These are phyloP conservation scores for Strix uralensis DNA, from an alignment of 2,113 vertebrate genomes.

Conservation along the genomic window DNA sequence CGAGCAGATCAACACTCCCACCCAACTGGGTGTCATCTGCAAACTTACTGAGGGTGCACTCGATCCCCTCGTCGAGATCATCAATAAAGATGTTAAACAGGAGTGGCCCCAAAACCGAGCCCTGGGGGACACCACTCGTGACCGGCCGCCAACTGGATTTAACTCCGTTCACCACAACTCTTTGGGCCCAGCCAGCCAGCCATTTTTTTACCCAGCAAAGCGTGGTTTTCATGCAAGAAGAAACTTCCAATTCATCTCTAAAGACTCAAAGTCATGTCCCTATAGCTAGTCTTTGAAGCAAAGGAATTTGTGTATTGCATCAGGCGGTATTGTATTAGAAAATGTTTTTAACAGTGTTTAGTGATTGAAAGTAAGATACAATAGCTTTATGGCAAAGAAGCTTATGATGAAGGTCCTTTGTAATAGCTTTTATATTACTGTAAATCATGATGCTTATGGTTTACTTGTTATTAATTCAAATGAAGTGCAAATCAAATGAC, in stretches of 20 bases:
- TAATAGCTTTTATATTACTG: constrained; percentile 62
- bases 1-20: too few species aligned
- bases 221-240: not conserved
- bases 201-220: too few species aligned
- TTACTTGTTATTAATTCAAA: constrained; percentile 68
- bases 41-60: too few species aligned
- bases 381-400: constrained; percentile 65
- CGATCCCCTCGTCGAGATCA: too few species aligned
- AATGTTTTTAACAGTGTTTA: constrained; percentile 63
- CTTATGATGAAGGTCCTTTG: constrained; percentile 53
- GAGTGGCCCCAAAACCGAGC: too few species aligned
- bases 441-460: constrained; percentile 59
- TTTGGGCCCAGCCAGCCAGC: too few species aligned
- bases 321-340: constrained; percentile 9
- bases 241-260: not conserved
- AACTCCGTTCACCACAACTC: too few species aligned
- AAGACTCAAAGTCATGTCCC: not conserved
- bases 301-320: constrained; percentile 36
- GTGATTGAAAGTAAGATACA: constrained; percentile 65
- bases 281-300: constrained; percentile 22
- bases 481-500: constrained; percentile 64
- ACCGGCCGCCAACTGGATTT: too few species aligned
- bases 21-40: too few species aligned
- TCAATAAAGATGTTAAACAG: too few species aligned
- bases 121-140: too few species aligned